A percentile compares a stretch with the other conserved stretches of the same genome.
These are phyloP conservation scores for Leucoraja ocellata DNA, from an alignment of 2,797 vertebrate species.

Conservation along the genomic window DNA sequence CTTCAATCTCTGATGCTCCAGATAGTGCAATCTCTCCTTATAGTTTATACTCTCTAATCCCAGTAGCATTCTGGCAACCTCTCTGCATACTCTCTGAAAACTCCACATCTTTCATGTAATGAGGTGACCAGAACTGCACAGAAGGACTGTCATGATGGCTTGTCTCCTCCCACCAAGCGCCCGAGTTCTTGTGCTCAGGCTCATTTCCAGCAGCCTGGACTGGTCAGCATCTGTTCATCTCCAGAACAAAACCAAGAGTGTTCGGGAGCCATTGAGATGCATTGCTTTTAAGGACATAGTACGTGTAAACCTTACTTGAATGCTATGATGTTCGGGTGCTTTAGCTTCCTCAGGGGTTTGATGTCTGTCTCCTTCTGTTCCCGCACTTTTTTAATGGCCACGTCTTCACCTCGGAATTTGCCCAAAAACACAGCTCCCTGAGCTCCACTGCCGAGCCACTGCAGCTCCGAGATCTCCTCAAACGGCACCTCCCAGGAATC, in stretches of 20 bases:
- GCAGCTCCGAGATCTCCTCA: slow-evolving; percentile 94
- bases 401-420: slow-evolving; percentile 87
- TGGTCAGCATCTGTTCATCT: background rate
- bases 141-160: background rate
- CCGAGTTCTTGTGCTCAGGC: background rate
- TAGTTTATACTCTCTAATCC: too few relatives aligned
- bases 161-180: background rate
- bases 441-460: slow-evolving; percentile 95
- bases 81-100: too few relatives aligned
- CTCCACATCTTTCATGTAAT: too few relatives aligned
- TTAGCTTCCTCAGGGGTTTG: slow-evolving; percentile 90
- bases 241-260: background rate
- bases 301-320: slow-evolving; percentile 75
- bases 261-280: too few relatives aligned
- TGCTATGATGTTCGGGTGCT: slow-evolving; percentile 95
- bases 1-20: too few relatives aligned
- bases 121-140: too few relatives aligned
- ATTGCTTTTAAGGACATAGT: too few relatives aligned
- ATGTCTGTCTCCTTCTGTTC: slow-evolving; percentile 98
- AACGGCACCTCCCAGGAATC: slow-evolving; percentile 98
- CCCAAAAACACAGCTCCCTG: slow-evolving; percentile 95
- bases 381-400: slow-evolving; percentile 97
- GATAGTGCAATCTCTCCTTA: too few relatives aligned
- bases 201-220: background rate
- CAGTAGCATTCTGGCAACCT: too few relatives aligned